Conservation (phyloP, 2,888 invertebrate species). For the Drosophila austrosaltans region DNA sequence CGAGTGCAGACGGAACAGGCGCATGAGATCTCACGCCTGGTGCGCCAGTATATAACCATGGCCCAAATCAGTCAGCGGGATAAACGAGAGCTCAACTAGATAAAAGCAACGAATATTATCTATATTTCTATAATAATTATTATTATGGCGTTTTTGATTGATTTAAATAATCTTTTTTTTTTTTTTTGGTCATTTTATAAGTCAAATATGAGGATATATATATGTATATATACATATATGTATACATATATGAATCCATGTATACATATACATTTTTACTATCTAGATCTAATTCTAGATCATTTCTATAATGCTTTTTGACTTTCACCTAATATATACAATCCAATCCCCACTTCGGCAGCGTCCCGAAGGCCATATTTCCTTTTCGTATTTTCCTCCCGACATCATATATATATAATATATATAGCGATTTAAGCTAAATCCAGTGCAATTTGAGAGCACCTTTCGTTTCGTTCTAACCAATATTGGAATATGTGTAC, state of each 20-base stretch:
- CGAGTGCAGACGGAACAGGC: conserved; percentile 98
- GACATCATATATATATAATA: conserved; percentile 2
- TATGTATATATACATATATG: not conserved
- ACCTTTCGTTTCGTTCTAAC: conserved; percentile 13
- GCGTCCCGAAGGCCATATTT: conserved; percentile 59
- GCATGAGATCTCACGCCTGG: conserved; percentile 97
- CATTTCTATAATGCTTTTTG: not conserved
- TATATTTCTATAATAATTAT: conserved; percentile 36
- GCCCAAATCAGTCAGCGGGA: conserved; percentile 86
- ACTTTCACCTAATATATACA: not conserved
- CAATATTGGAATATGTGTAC: conserved; percentile 13
- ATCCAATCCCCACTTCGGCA: conserved; percentile 22
- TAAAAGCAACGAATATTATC: conserved; percentile 50
- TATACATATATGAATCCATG: not conserved
- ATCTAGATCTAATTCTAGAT: not conserved
- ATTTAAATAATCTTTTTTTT: conserved; percentile 25
- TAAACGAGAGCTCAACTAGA: conserved; percentile 76
- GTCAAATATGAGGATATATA: conserved; percentile 13
- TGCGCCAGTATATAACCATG: conserved; percentile 98
- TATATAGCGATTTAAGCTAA: conserved; percentile 45
- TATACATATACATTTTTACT: not conserved
- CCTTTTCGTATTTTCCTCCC: conserved; percentile 20
- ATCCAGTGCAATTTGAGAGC: conserved; percentile 61
- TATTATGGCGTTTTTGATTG: conserved; percentile 34
- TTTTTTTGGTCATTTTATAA: conserved; percentile 56